These are phyloP conservation scores for Lasiurus cinereus DNA, from an alignment of 2,113 vertebrate species.

Conservation along the genomic window DNA sequence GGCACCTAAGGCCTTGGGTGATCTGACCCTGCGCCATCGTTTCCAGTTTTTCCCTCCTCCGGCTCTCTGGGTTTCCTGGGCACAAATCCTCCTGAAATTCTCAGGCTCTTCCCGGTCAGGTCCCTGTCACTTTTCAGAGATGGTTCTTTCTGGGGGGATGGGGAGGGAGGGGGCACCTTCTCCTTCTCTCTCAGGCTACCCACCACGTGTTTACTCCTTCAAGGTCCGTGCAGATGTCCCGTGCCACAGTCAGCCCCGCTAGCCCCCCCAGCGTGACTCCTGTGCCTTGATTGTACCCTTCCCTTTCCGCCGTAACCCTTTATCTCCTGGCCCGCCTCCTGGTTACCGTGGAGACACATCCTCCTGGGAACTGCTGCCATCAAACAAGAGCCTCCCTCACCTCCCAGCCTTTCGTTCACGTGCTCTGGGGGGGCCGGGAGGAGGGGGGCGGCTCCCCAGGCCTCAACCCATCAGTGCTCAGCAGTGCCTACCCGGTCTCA, in stretches of 20 bases:
- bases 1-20: background rate
- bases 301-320: background rate
- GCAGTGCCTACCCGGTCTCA: background rate
- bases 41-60: background rate
- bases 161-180: no score
- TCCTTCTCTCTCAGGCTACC: no score
- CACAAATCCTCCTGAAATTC: background rate
- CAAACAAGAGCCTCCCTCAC: background rate
- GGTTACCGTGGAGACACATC: rapidly evolving
- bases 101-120: rapidly evolving
- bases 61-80: background rate
- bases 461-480: background rate
- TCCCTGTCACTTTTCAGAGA: background rate
- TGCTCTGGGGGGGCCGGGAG: background rate
- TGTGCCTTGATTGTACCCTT: rapidly evolving
- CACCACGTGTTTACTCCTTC: background rate
- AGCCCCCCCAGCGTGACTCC: rapidly evolving
- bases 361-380: no score
- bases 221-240: background rate
- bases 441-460: background rate
- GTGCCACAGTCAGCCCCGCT: rapidly evolving
- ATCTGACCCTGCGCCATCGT: background rate
- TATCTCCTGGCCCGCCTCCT: no score
- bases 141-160: background rate
- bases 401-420: background rate